Base-by-base conservation (phyloP, 2,113 vertebrate genomes). In the Etheostoma cragini region DNA sequence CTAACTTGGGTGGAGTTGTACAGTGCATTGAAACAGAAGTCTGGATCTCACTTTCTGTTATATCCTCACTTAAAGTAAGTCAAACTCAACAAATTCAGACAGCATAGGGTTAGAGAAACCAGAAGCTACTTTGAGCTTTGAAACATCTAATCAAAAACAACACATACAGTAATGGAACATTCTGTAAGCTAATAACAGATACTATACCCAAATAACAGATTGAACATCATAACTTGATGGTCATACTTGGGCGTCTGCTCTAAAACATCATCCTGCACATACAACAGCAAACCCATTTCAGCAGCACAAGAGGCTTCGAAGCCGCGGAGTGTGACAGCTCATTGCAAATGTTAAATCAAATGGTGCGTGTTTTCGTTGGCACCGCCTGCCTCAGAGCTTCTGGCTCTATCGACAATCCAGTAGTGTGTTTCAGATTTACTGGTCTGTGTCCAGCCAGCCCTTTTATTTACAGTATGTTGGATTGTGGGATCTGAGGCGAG, bases 381-480 rank as follows among this genome's bases (percentile, higher is more conserved):
- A 54, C 46, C 6, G 35, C 42, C 61, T 42, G 16, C 81, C 68
- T 62, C 71, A 8, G 68, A 70, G 67, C 79, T 86, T 79, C 45
- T 10, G 26, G 66, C 67, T 82, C 89, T 85, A 79, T 83, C 83
- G 63, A 81, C 78, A 78, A 78, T 89, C 89, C 87, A 60, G 80
- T 72, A 89, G 90, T 87, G 88, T 83, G 90, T 89, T 91, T 93
- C 65, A 80, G 76, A 89, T 94, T 91, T 88, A 85, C 83, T 90
- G 87, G 68, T 91, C 82, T 67, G 52, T 74, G 83, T 85, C 91
- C 85, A 78, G 90, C 52, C 66, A 63, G 50, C 57, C 47, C 61
- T 87, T 88, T 83, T 92, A 89, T 94, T 93, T 91, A 91, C 87
- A 86, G 65, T 83, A 73, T 72, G 76, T 72, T 65, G 75, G 74